These are phyloP conservation scores for Oplegnathus fasciatus DNA, from an alignment of 2,113 vertebrate species.

Conservation along the genomic window DNA sequence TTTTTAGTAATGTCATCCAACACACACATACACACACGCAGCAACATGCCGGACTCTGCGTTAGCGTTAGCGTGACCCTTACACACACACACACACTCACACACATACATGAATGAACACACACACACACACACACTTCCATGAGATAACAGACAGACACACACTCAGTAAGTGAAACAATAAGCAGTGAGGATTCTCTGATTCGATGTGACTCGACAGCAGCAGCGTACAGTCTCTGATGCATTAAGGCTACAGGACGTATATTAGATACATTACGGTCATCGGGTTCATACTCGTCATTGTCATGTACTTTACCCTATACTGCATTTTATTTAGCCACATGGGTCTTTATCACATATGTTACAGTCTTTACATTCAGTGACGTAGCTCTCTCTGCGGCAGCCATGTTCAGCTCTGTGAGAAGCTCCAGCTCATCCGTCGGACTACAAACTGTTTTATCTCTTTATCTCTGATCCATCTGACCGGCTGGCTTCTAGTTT, in stretches of 20 bases:
- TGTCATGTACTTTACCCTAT: not conserved
- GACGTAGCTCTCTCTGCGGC: slow-evolving; percentile 6
- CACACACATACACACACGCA: slow-evolving; percentile 27
- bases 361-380: not conserved
- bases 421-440: not conserved
- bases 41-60: not conserved
- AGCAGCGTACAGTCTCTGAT: slow-evolving; percentile 3
- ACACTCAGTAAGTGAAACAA: slow-evolving; percentile 31
- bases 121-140: not conserved
- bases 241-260: slow-evolving; percentile 18
- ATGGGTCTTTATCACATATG: not conserved
- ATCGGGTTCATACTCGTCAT: not conserved
- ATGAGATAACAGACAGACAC: slow-evolving; percentile 16
- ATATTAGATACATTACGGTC: slow-evolving; percentile 53
- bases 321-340: not conserved
- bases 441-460: not conserved
- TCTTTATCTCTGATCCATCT: too few relatives aligned
- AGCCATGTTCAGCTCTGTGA: not conserved
- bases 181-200: not conserved
- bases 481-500: not conserved
- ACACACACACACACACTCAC: slow-evolving; percentile 5
- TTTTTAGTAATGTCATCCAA: slow-evolving; percentile 78
- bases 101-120: too few relatives aligned
- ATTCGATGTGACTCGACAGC: slow-evolving; percentile 51
- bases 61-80: not conserved